phyloP scores from a whole-genome alignment of 2,888 invertebrate species.

The Bhutanitis thaidina region DNA sequence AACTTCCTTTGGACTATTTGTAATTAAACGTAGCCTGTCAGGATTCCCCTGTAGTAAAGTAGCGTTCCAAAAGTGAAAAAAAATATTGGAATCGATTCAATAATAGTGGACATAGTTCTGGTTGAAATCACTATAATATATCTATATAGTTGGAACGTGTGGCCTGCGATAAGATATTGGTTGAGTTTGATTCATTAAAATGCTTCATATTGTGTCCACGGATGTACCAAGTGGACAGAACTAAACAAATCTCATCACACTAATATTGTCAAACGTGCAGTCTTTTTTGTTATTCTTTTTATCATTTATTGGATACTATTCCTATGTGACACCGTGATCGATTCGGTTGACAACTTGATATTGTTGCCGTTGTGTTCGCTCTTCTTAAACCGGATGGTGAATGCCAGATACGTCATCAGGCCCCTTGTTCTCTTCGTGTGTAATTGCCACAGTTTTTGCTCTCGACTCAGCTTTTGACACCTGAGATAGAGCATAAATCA shows the following conservation, averaged over 20 bases:
- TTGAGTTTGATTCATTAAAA: not conserved
- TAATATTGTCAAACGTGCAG: not conserved
- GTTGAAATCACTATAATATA: no score
- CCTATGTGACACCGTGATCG: constrained; percentile 24
- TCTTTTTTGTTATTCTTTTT: constrained; percentile 11
- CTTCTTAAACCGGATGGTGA: constrained; percentile 57
- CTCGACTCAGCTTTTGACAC: constrained; percentile 53
- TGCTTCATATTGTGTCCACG: not conserved
- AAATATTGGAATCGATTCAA: no score
- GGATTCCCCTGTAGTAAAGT: no score
- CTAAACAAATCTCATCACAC: constrained; percentile 2
- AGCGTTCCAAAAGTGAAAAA: no score
- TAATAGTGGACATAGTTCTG: no score
- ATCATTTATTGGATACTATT: constrained; percentile 11
- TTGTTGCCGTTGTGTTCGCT: constrained; percentile 52
- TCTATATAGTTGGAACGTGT: no score
- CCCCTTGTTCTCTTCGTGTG: constrained; percentile 52
- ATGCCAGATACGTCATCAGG: constrained; percentile 52
- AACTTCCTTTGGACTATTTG: no score
- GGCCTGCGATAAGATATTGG: no score
- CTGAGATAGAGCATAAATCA: constrained; percentile 69
- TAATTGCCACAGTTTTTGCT: constrained; percentile 57
- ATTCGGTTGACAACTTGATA: constrained; percentile 42
- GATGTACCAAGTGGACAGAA: constrained; percentile 1
- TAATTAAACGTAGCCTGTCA: no score